Evolutionary conservation across 2,888 invertebrate species (phyloP).

Genomic region (Spilarctia lutea): DNA sequence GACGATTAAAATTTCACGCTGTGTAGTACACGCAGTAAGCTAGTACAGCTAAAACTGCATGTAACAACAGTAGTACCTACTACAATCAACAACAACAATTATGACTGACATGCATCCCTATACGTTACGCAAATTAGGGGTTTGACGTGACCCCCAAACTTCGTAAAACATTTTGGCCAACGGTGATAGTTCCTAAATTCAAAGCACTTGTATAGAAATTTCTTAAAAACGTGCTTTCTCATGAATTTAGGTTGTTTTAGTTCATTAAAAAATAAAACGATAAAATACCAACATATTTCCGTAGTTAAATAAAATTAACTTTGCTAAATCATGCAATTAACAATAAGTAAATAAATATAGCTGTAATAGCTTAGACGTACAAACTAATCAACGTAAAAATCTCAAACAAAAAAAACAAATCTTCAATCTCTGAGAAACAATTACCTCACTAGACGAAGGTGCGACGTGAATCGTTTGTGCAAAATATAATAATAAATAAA

Average conservation of each 20-base stretch:
- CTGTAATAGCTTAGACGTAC: constrained; percentile 50
- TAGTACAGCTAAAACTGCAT: neutral
- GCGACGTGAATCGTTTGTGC: constrained; percentile 51
- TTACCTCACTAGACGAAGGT: constrained; percentile 53
- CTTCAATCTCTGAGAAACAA: constrained; percentile 51
- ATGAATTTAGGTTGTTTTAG: neutral
- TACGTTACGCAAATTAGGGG: neutral
- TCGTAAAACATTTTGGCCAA: no score
- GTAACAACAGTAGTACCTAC: neutral
- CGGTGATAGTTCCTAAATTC: constrained; percentile 5
- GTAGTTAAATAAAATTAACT: constrained; percentile 26
- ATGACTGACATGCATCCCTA: neutral
- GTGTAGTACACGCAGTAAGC: neutral
- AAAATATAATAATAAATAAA: constrained; percentile 38
- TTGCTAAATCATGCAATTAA: constrained; percentile 32
- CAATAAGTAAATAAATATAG: constrained; percentile 32
- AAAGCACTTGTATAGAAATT: constrained; percentile 18
- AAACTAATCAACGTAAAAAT: constrained; percentile 55
- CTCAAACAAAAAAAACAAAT: constrained; percentile 52
- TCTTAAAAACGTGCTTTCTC: neutral
- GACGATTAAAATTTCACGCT: neutral
- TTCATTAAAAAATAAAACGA: constrained; percentile 1
- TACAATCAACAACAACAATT: neutral
- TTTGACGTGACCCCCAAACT: constrained; percentile 25
- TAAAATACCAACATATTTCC: constrained; percentile 16